phyloP scores from a whole-genome alignment of 2,888 invertebrate genomes.

The Tillus elongatus region DNA sequence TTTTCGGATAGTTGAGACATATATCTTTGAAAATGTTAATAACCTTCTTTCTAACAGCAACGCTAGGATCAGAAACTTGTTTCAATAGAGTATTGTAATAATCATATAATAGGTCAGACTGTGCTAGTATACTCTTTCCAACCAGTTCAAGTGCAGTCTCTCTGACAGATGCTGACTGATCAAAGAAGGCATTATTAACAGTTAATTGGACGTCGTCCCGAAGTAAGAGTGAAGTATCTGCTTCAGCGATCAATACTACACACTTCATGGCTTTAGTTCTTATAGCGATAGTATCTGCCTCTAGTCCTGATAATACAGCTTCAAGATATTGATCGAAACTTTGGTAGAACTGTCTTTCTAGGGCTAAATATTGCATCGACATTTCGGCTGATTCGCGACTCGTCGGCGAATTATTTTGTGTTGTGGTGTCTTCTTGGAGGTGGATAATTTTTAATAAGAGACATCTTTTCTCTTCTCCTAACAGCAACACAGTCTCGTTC shows the following conservation, averaged over 20 bases:
- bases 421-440: too few species aligned
- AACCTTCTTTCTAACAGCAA: conserved; percentile 92
- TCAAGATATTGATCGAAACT: conserved; percentile 82
- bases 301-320: conserved; percentile 54
- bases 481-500: too few species aligned
- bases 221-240: conserved; percentile 76
- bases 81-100: conserved; percentile 88
- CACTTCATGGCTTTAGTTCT: conserved; percentile 95
- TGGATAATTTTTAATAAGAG: too few species aligned
- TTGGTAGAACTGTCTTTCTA: conserved; percentile 85
- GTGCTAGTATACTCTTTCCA: conserved; percentile 88
- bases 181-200: conserved; percentile 83
- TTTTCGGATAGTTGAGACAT: conserved; percentile 86
- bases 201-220: conserved; percentile 86
- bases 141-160: conserved; percentile 94
- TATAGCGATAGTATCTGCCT: conserved; percentile 80
- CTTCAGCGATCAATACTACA: conserved; percentile 89
- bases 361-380: conserved; percentile 78
- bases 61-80: conserved; percentile 87
- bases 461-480: too few species aligned
- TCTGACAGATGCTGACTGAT: conserved; percentile 87
- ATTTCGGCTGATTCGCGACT: conserved; percentile 78
- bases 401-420: too few species aligned
- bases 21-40: conserved; percentile 95
- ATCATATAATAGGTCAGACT: conserved; percentile 85